A percentile compares a stretch with the other conserved stretches of the same genome.
phyloP scores from a whole-genome alignment of 2,797 vertebrate genomes.

The Philypnodon macrostomus region DNA sequence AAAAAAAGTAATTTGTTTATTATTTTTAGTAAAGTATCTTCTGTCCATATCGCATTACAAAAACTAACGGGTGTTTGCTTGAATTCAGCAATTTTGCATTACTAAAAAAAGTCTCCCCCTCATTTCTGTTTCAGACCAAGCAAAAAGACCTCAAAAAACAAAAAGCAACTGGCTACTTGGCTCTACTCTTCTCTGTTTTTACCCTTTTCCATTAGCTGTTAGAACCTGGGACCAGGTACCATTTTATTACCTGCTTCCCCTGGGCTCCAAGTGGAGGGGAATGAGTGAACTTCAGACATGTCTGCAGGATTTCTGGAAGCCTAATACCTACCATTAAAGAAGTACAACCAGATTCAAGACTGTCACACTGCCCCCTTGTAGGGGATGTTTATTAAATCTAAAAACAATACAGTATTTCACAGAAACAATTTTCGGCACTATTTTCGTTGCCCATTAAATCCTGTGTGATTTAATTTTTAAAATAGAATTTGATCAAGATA shows the following conservation, averaged over 20 bases:
- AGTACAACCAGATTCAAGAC: constrained; percentile 5
- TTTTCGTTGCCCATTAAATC: too few species aligned
- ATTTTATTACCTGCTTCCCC: too few species aligned
- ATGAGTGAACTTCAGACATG: constrained; percentile 4
- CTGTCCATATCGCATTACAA: too few species aligned
- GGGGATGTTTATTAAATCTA: neutral
- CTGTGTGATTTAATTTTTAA: neutral
- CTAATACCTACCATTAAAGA: neutral
- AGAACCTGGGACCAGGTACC: too few species aligned
- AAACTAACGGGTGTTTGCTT: too few species aligned
- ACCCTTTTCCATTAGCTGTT: too few species aligned
- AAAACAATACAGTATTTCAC: neutral
- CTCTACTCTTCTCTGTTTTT: too few species aligned
- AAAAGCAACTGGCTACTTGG: neutral
- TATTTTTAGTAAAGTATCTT: too few species aligned
- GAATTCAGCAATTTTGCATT: too few species aligned
- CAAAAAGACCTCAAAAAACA: constrained; percentile 19
- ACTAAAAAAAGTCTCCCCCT: neutral
- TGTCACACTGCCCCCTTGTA: constrained; percentile 23
- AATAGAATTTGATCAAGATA: too few species aligned
- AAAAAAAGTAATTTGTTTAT: constrained; percentile 52
- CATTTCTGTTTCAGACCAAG: constrained; percentile 33
- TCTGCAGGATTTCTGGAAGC: constrained; percentile 4
- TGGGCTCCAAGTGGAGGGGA: too few species aligned
- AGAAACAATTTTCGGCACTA: too few species aligned